phyloP scores from a whole-genome alignment of 2,888 invertebrate species.

The Chironomus riparius region DNA sequence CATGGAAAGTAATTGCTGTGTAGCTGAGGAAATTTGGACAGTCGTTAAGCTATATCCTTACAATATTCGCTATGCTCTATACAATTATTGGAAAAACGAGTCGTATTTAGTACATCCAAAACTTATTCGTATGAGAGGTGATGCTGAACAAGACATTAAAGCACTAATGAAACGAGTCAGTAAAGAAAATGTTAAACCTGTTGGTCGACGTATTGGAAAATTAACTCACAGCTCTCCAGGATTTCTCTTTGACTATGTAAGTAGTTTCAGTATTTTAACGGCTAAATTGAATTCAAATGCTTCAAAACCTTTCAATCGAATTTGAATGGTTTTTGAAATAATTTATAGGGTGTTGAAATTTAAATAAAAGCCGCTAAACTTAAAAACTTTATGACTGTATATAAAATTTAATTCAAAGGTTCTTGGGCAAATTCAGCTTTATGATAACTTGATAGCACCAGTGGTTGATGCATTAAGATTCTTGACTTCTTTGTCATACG shows the following conservation, averaged over 20 bases:
- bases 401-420: constrained; percentile 42
- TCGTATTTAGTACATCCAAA: constrained; percentile 72
- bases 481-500: constrained; percentile 88
- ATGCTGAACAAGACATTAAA: constrained; percentile 83
- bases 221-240: constrained; percentile 93
- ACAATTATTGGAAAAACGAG: constrained; percentile 95
- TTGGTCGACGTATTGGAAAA: constrained; percentile 93
- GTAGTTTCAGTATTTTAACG: constrained; percentile 29
- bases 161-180: constrained; percentile 95
- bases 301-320: no score
- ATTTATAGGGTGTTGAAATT: no score
- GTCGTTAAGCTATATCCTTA: constrained; percentile 80
- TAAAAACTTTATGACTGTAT: no score
- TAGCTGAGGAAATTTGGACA: constrained; percentile 94
- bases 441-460: constrained; percentile 89
- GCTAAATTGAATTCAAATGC: no score
- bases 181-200: constrained; percentile 96
- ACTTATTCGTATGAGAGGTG: constrained; percentile 73
- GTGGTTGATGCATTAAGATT: constrained; percentile 97
- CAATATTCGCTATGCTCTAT: constrained; percentile 72
- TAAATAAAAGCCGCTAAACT: no score
- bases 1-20: constrained; percentile 88
- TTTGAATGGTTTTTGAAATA: no score
- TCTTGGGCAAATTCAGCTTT: constrained; percentile 76
- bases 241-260: constrained; percentile 90